Evolutionary conservation across 2,888 invertebrate species (phyloP).

Genomic region (Meteorus cinctellus): DNA sequence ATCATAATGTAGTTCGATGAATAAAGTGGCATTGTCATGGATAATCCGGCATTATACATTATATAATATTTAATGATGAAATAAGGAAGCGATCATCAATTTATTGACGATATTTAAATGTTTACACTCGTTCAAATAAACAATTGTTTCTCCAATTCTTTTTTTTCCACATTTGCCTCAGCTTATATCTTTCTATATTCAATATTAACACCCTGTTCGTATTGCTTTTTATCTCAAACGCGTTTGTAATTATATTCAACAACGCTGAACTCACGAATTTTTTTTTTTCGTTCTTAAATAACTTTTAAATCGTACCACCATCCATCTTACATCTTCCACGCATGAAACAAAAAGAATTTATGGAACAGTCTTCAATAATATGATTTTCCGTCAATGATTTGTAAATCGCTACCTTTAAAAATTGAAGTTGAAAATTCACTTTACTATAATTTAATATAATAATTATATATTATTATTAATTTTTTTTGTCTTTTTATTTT

Average conservation of each 20-base stretch:
- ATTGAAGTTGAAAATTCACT: constrained; percentile 16
- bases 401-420: constrained; percentile 19
- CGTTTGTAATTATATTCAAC: constrained; percentile 11
- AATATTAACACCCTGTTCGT: constrained; percentile 24
- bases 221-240: constrained; percentile 20
- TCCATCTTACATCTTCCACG: not conserved
- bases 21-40: not conserved
- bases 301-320: not conserved
- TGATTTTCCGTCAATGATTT: constrained; percentile 29
- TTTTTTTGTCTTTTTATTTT: constrained; percentile 14
- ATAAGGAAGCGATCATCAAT: constrained; percentile 37
- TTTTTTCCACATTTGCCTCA: not conserved
- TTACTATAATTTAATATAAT: constrained; percentile 4
- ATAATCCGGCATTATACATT: constrained; percentile 13
- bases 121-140: constrained; percentile 13
- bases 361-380: constrained; percentile 26
- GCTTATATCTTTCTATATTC: constrained; percentile 17
- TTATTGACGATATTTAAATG: constrained; percentile 36
- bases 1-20: constrained; percentile 8
- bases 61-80: constrained; percentile 30
- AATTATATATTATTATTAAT: not conserved
- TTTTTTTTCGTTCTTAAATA: not conserved
- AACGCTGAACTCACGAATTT: constrained; percentile 24
- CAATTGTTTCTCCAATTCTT: constrained; percentile 1
- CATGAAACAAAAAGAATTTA: not conserved